Evolutionary conservation across 2,888 invertebrate species (phyloP).

Genomic region (Caenorhabditis sp.): DNA sequence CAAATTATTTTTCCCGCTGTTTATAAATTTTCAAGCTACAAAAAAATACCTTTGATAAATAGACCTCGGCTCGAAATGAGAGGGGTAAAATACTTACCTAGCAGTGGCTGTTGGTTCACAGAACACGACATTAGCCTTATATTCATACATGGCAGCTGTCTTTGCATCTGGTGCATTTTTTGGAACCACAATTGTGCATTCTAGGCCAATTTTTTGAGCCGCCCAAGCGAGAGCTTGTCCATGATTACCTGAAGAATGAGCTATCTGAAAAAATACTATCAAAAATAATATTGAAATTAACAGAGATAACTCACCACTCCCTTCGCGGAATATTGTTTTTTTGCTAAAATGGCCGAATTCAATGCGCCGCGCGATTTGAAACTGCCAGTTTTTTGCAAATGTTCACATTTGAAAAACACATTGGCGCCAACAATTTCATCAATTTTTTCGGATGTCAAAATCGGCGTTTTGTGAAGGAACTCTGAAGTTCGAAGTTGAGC

Average conservation of each 20-base stretch:
- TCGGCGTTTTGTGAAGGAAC: constrained; percentile 42
- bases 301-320: constrained; percentile 54
- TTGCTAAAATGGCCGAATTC: constrained; percentile 61
- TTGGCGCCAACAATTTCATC: constrained; percentile 26
- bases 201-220: constrained; percentile 67
- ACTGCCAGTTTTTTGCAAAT: constrained; percentile 71
- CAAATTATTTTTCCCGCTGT: too few relatives aligned
- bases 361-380: constrained; percentile 71
- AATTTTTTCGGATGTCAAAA: constrained; percentile 38
- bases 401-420: constrained; percentile 69
- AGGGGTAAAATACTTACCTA: too few relatives aligned
- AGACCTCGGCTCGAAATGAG: too few relatives aligned
- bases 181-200: constrained; percentile 74
- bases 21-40: neutral
- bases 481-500: constrained; percentile 30
- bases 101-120: constrained; percentile 72
- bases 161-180: constrained; percentile 72
- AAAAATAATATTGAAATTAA: constrained; percentile 5
- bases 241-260: constrained; percentile 75
- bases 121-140: constrained; percentile 72
- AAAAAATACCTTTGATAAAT: neutral
- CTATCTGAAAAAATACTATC: constrained; percentile 65
- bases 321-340: constrained; percentile 25
- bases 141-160: constrained; percentile 72
- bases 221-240: constrained; percentile 73